Evolutionary conservation across 2,113 vertebrate genomes (phyloP).

Genomic region (Eulemur macaco): DNA sequence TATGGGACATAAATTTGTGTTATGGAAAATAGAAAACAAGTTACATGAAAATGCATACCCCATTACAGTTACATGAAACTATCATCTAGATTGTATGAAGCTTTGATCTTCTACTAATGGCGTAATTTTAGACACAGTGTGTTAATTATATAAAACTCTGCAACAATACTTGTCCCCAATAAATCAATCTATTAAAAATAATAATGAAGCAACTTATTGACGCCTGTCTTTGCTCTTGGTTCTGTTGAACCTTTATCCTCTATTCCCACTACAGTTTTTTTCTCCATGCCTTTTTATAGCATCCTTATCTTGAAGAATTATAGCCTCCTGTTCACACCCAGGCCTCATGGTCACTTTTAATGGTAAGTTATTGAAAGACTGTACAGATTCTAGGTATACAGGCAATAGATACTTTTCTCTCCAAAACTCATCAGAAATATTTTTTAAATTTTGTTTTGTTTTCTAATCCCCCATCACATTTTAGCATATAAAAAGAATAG

Average conservation of each 20-base stretch:
- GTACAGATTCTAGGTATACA: background rate
- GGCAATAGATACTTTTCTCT: background rate
- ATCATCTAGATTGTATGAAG: background rate
- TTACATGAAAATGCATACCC: background rate
- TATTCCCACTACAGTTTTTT: background rate
- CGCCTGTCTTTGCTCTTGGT: background rate
- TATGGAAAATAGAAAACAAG: conserved; percentile 16
- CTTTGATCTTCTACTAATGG: background rate
- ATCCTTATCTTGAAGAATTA: background rate
- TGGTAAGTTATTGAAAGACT: background rate
- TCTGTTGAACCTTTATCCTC: background rate
- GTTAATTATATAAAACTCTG: conserved; percentile 4
- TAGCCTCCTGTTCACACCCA: background rate
- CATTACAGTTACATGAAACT: background rate
- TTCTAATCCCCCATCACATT: background rate
- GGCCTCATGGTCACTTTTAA: background rate
- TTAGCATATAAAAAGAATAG: background rate
- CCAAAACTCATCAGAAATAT: background rate
- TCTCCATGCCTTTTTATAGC: background rate
- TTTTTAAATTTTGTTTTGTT: background rate
- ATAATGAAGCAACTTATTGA: background rate
- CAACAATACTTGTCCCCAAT: background rate
- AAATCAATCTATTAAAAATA: background rate
- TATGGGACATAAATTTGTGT: background rate
- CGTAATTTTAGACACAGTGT: background rate